Evolutionary conservation across 2,797 vertebrate genomes (phyloP), one percentile per base, ranked within the genome.

Genomic region (Rhinichthys osculus): DNA sequence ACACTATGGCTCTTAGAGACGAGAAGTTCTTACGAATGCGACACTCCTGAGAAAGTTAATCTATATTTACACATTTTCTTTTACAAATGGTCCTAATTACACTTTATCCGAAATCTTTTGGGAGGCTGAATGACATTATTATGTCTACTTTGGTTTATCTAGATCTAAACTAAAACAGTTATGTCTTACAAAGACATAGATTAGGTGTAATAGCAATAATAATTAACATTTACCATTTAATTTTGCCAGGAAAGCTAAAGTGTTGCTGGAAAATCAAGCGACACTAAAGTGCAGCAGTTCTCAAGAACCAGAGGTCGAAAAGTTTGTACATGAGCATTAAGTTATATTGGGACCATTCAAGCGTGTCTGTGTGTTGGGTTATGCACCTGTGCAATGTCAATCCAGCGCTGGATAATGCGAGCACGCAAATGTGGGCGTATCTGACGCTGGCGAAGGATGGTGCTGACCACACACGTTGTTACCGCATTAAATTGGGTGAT

Each of bases 1-100:
- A 98, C 81, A 98, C 94, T 27, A 99, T 97, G 90, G 98, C 97
- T 90, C 96, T 95, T 91, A 99, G 94, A n/a, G 98, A 99, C 4
- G 98, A 99, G 89, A 98, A 99, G 91, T 99, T 98, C 92, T 99
- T 99, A 85, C 98, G 96, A 89, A 98, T 98, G 83, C 98, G 94
- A 83, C 98, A 99, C 94, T 98, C 98, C 98, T 99, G 94, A 64
- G n/a, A 62, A 64, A 3, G 38, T 16, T 17, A 16, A 78, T 76
- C 35, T 23, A 69, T 35, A 42, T 74, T 83, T n/a, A 76, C 30
- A 62, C 35, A 74, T 83, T 42, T 77, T 57, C 19, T 59, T 21
- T 11, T n/a, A 35, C 14, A 82, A 57, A 70, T 57, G 50, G 47
- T 0, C 23, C 79, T 35, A 52, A 52, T n/a, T 5, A 66, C 1